Percentiles rank a stretch among this genome's conserved stretches.
These are phyloP conservation scores for Gymnocheta viridis DNA, from an alignment of 2,888 invertebrate species.

Conservation along the genomic window DNA sequence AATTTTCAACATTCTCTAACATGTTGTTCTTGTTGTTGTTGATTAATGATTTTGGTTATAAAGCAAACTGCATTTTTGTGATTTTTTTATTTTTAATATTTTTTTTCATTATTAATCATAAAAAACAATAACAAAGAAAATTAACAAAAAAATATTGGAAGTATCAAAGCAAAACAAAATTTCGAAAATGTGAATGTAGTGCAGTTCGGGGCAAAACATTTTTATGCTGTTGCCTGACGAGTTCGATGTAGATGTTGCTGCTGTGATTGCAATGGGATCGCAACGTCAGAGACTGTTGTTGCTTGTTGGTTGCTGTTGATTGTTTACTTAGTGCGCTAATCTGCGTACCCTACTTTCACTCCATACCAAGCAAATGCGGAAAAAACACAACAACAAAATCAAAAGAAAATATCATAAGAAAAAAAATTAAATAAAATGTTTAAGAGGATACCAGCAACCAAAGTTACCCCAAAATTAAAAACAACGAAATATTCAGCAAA, in stretches of 20 bases:
- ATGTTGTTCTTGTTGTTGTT: slow-evolving; percentile 7
- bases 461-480: slow-evolving; percentile 56
- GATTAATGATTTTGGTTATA: slow-evolving; percentile 18
- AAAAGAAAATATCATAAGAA: not conserved
- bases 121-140: slow-evolving; percentile 5
- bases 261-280: slow-evolving; percentile 40
- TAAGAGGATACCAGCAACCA: slow-evolving; percentile 37
- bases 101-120: slow-evolving; percentile 22
- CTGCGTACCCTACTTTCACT: slow-evolving; percentile 81
- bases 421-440: slow-evolving; percentile 17
- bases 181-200: slow-evolving; percentile 56
- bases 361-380: slow-evolving; percentile 71
- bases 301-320: slow-evolving; percentile 53
- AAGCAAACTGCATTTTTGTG: slow-evolving; percentile 52
- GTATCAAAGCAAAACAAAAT: slow-evolving; percentile 41
- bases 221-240: slow-evolving; percentile 28
- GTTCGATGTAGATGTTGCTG: slow-evolving; percentile 45
- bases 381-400: slow-evolving; percentile 11
- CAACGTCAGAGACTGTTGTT: slow-evolving; percentile 38
- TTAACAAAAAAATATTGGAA: slow-evolving; percentile 1
- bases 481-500: slow-evolving; percentile 21
- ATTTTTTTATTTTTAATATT: slow-evolving; percentile 46
- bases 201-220: slow-evolving; percentile 44
- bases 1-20: slow-evolving; percentile 46
- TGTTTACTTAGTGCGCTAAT: slow-evolving; percentile 74